Evolutionary conservation across 92 coral and sea anemone species (phyloP).

Genomic region (Zoanthus solanderi): DNA sequence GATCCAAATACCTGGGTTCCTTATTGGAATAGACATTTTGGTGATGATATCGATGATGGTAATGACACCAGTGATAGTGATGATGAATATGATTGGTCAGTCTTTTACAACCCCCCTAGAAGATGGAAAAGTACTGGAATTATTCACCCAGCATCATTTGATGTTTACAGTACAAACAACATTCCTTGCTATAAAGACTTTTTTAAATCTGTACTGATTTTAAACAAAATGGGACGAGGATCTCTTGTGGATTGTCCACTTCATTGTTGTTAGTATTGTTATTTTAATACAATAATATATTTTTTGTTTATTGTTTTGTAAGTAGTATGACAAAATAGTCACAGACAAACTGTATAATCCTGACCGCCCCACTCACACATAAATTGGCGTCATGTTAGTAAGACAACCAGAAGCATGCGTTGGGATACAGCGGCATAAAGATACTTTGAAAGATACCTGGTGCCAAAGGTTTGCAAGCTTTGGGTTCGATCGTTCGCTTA

Average conservation of each 20-base stretch:
- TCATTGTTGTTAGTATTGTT: slow-evolving; percentile 16
- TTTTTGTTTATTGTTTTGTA: too few relatives aligned
- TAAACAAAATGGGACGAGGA: slow-evolving; percentile 39
- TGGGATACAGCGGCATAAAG: too few relatives aligned
- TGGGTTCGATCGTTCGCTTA: too few relatives aligned
- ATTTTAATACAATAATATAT: too few relatives aligned
- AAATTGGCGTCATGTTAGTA: too few relatives aligned
- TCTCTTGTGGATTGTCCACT: slow-evolving; percentile 12
- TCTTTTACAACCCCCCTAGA: slow-evolving; percentile 3
- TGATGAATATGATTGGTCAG: background rate
- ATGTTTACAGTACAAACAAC: slow-evolving; percentile 6
- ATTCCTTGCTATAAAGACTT: slow-evolving; percentile 43
- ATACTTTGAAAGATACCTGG: too few relatives aligned
- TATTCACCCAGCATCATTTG: slow-evolving; percentile 22
- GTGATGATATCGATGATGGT: background rate
- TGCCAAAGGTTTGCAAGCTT: too few relatives aligned
- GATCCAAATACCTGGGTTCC: too few relatives aligned
- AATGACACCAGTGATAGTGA: background rate
- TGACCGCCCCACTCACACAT: too few relatives aligned
- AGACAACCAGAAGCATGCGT: too few relatives aligned
- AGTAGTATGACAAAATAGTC: too few relatives aligned
- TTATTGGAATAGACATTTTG: background rate
- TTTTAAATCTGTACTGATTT: slow-evolving; percentile 1
- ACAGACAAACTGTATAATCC: too few relatives aligned
- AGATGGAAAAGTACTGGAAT: slow-evolving; percentile 42